Base-by-base conservation (phyloP, 2,797 vertebrate species). In the Poeciliopsis gracilis region DNA sequence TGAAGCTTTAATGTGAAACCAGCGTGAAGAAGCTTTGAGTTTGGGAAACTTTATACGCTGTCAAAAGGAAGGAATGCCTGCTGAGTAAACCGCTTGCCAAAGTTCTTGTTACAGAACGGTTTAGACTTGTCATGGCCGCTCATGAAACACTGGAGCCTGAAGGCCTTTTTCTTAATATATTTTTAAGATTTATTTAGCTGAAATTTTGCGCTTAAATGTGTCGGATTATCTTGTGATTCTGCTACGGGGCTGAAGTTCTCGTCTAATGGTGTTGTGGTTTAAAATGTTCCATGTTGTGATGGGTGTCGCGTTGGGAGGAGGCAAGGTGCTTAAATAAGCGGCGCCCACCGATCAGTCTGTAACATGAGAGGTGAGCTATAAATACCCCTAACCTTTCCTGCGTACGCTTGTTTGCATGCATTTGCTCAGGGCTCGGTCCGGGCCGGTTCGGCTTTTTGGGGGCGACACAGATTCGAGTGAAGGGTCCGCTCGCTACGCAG, bases 311-410 rank as follows among this genome's bases (percentile, higher is more conserved):
- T 90, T 86, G 91, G 92, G 88, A 85, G 92, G 90, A 87, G 92
- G 86, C 83, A 93, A 94, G 89, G 92, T 93, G 92, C 93, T 88
- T 91, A 93, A 95, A 94, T 94, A 94, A 93, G 93, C 84, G 91
- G 87, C 84, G 86, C 90, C 87, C 90, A 91, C 92, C 92, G 93
- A 93, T 94, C 89, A 89, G 82, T 76, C 88, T 87, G 96, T 95
- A 96, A 96, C 92, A 84, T 87, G 95, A 96, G 95, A 94, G 86
- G 82, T 86, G 88, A 86, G 78, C 92, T 96, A 96, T 96, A 95
- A 95, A 96, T 96, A 96, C 92, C 72, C 79, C 87, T 96, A 96
- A 96, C 95, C 96, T 96, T 96, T 96, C 92, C 93, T 89, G 93
- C 87, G 88, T 92, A 73, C 82, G 87, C 79, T 74, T 85, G 84